These are phyloP conservation scores for Heterotilapia buettikoferi DNA, from an alignment of 2,113 vertebrate genomes.

Conservation along the genomic window DNA sequence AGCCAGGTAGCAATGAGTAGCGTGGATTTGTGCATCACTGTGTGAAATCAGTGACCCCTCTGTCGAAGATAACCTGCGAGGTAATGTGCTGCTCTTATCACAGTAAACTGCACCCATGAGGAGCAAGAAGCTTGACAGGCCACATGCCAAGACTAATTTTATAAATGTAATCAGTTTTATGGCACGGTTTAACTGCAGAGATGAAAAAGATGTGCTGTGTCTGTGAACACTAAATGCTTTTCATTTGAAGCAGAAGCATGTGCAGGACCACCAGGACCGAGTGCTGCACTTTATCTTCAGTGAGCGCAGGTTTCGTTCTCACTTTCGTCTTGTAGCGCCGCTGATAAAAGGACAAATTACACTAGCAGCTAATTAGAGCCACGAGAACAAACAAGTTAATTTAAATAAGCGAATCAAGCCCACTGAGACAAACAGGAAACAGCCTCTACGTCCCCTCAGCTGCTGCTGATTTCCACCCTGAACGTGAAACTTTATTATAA, in stretches of 20 bases:
- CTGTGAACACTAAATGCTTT: neutral
- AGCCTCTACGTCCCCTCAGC: neutral
- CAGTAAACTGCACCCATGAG: neutral
- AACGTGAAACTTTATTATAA: constrained; percentile 20
- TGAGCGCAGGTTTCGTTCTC: neutral
- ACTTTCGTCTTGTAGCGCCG: neutral
- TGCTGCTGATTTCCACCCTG: neutral
- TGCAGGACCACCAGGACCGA: neutral
- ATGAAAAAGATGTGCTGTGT: neutral
- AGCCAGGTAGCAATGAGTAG: neutral
- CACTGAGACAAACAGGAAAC: constrained; percentile 18
- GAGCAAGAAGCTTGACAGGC: neutral
- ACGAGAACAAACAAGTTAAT: constrained; percentile 20
- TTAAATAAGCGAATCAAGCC: neutral
- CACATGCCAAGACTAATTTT: neutral
- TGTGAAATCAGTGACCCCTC: neutral
- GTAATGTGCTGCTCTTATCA: neutral
- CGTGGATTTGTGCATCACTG: neutral
- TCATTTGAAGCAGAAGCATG: neutral
- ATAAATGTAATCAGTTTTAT: neutral
- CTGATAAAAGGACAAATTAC: constrained; percentile 26
- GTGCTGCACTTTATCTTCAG: neutral
- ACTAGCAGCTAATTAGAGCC: neutral
- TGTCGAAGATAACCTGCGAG: neutral
- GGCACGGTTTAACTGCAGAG: neutral